Evolutionary conservation across 1,140 invertebrate genomes (phyloP).

Genomic region (Drosophila lini): DNA sequence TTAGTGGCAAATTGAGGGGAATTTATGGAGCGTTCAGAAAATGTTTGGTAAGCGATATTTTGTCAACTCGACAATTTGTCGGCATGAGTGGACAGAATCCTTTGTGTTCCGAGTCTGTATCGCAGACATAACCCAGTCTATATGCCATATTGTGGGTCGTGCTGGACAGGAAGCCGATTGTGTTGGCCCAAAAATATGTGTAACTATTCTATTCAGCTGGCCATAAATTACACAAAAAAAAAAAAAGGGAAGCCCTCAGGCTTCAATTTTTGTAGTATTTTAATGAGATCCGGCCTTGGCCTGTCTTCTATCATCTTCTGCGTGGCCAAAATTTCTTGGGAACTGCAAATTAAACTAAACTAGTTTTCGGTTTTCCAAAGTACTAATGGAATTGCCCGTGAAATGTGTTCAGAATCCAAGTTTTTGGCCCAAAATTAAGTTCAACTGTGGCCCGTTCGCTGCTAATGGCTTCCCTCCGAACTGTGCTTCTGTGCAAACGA

Average conservation of each 20-base stretch:
- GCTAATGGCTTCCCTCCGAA: constrained; percentile 25
- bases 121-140: constrained; percentile 15
- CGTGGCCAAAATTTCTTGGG: constrained; percentile 36
- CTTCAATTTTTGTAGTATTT: constrained; percentile 53
- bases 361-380: constrained; percentile 62
- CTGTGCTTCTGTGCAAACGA: constrained; percentile 21
- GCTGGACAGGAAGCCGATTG: constrained; percentile 62
- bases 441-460: not conserved
- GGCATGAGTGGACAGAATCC: constrained; percentile 66
- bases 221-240: constrained; percentile 45
- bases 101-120: constrained; percentile 14
- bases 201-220: constrained; percentile 42
- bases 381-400: constrained; percentile 42
- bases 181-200: constrained; percentile 44
- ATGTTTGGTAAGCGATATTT: constrained; percentile 55
- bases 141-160: constrained; percentile 5
- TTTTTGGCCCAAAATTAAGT: constrained; percentile 17
- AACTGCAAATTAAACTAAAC: constrained; percentile 68
- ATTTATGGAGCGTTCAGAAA: constrained; percentile 52
- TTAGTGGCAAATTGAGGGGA: constrained; percentile 42
- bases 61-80: constrained; percentile 64
- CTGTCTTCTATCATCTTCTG: constrained; percentile 9
- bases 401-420: constrained; percentile 24
- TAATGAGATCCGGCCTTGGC: constrained; percentile 53
- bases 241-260: not conserved